phyloP scores from a whole-genome alignment of 2,888 invertebrate genomes.

The Eupithecia pulchellata region DNA sequence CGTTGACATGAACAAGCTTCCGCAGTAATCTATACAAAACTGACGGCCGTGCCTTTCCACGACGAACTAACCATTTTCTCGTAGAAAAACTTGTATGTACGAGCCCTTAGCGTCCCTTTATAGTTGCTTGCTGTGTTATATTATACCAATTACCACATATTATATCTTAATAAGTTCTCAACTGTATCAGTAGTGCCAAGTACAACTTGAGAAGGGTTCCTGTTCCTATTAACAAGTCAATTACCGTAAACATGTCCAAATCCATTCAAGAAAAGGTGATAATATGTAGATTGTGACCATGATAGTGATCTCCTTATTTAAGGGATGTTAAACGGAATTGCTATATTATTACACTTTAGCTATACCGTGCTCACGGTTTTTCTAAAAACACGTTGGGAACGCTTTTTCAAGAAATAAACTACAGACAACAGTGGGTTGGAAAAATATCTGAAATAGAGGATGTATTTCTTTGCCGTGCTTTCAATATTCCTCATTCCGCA shows the following conservation, averaged over 20 bases:
- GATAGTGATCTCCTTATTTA: constrained; percentile 27
- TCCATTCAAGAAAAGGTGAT: constrained; percentile 35
- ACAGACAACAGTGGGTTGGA: background rate
- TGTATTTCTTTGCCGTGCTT: constrained; percentile 4
- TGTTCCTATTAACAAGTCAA: constrained; percentile 25
- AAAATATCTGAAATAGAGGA: constrained; percentile 3
- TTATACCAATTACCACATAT: background rate
- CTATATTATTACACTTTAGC: constrained; percentile 32
- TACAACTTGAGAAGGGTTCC: constrained; percentile 23
- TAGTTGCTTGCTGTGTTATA: background rate
- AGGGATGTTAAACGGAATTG: constrained; percentile 28
- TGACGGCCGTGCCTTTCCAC: too few species aligned
- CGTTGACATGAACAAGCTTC: too few species aligned
- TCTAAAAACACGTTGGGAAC: background rate
- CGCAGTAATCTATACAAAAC: too few species aligned
- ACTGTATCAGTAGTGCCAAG: constrained; percentile 13
- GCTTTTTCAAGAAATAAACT: background rate
- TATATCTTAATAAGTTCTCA: background rate
- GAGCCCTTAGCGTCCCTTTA: too few species aligned
- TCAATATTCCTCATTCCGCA: background rate
- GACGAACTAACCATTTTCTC: too few species aligned
- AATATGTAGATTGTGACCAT: constrained; percentile 38
- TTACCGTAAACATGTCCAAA: constrained; percentile 33
- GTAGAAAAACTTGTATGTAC: too few species aligned
- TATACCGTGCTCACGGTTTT: constrained; percentile 9